A percentile compares a stretch with the other conserved stretches of the same genome.
These are phyloP conservation scores for Rhagoletis pomonella DNA, from an alignment of 1,140 invertebrate genomes.

Conservation along the genomic window DNA sequence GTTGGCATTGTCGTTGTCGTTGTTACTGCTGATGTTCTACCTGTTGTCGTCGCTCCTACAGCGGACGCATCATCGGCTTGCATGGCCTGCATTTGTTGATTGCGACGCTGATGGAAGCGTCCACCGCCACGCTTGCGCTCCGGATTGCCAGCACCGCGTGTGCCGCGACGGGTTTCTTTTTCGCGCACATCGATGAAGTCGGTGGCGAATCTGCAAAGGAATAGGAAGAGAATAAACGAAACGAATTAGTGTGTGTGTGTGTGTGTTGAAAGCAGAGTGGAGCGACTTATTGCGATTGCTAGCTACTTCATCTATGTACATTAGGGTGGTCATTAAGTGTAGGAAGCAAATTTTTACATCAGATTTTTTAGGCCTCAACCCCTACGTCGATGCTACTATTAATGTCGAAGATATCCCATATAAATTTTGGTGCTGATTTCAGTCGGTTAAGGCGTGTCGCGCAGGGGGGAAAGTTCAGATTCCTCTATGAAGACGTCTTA, in stretches of 20 bases:
- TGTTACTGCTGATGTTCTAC: conserved; percentile 51
- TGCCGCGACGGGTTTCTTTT: conserved; percentile 80
- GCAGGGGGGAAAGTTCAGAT: not conserved
- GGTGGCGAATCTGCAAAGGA: conserved; percentile 85
- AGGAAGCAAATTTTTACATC: too few relatives aligned
- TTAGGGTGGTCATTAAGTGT: too few relatives aligned
- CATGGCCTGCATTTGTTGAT: conserved; percentile 57
- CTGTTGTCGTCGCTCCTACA: conserved; percentile 18
- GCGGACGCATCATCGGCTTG: conserved; percentile 60
- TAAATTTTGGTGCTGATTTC: too few relatives aligned
- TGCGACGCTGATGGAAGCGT: conserved; percentile 56
- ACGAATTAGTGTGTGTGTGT: not conserved
- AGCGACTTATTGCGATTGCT: not conserved
- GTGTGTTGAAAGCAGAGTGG: too few relatives aligned
- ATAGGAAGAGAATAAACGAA: conserved; percentile 15
- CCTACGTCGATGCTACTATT: too few relatives aligned
- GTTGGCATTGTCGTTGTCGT: conserved; percentile 54
- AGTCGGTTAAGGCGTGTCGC: too few relatives aligned
- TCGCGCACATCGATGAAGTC: conserved; percentile 93
- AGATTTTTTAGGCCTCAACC: too few relatives aligned
- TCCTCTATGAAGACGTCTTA: too few relatives aligned
- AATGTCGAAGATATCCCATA: too few relatives aligned
- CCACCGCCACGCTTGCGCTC: conserved; percentile 59
- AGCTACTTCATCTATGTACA: not conserved
- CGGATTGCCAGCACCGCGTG: conserved; percentile 63